Conservation (phyloP, 2,113 vertebrate genomes). For the Xiphias gladius region DNA sequence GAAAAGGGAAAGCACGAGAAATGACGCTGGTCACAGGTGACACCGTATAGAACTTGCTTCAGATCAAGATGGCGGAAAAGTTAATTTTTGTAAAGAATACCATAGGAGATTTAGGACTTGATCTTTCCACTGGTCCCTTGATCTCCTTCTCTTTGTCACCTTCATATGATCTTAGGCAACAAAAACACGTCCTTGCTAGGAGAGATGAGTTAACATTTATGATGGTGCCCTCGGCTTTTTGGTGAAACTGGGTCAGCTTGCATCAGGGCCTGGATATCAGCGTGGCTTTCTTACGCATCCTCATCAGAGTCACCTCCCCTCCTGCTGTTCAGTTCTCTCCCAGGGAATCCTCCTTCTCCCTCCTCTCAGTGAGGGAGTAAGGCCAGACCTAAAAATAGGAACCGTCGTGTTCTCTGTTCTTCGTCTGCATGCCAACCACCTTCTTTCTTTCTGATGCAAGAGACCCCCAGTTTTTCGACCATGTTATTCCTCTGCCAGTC, state of each 20-base stretch:
- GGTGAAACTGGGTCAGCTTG: slow-evolving; percentile 49
- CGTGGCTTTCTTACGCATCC: slow-evolving; percentile 31
- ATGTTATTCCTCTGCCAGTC: slow-evolving; percentile 25
- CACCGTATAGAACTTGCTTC: neutral
- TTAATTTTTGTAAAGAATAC: neutral
- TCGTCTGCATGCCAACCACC: slow-evolving; percentile 17
- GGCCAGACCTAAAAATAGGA: slow-evolving; percentile 74
- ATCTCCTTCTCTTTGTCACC: neutral
- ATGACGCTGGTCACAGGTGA: neutral
- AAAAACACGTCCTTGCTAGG: neutral
- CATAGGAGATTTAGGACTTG: neutral
- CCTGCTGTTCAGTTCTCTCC: slow-evolving; percentile 61
- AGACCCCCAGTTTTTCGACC: slow-evolving; percentile 22
- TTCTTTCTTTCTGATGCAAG: slow-evolving; percentile 12
- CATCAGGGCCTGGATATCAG: slow-evolving; percentile 31
- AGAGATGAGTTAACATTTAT: neutral
- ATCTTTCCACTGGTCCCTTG: neutral
- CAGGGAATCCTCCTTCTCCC: slow-evolving; percentile 65
- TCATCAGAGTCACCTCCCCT: slow-evolving; percentile 48
- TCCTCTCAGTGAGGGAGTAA: slow-evolving; percentile 33
- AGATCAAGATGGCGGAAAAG: neutral
- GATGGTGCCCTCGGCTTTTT: slow-evolving; percentile 15
- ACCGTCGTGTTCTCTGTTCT: slow-evolving; percentile 33
- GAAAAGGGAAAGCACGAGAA: slow-evolving; percentile 4
- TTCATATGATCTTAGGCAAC: slow-evolving; percentile 17